Conservation (phyloP, 2,888 invertebrate genomes). For the Notodonta dromedarius region DNA sequence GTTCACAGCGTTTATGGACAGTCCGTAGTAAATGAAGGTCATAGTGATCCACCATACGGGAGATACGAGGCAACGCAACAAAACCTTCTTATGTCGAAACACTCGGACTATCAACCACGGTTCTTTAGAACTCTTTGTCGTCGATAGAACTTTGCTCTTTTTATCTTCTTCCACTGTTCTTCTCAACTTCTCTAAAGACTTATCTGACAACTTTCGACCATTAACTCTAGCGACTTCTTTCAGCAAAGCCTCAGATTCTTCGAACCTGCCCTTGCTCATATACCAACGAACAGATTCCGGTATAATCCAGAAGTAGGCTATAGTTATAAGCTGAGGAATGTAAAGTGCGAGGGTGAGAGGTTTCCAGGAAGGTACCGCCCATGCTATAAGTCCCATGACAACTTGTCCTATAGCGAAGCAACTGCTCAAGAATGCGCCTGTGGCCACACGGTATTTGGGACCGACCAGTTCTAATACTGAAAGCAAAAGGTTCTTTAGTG, state of each 20-base stretch:
- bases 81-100: slow-evolving; percentile 67
- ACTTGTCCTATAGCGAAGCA: slow-evolving; percentile 87
- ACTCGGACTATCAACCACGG: slow-evolving; percentile 51
- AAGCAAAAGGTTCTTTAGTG: slow-evolving; percentile 2
- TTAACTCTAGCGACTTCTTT: slow-evolving; percentile 83
- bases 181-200: slow-evolving; percentile 24
- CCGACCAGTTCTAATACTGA: slow-evolving; percentile 88
- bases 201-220: slow-evolving; percentile 43
- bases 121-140: slow-evolving; percentile 15
- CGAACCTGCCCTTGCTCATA: slow-evolving; percentile 83
- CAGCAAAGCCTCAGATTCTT: slow-evolving; percentile 83
- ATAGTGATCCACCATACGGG: slow-evolving; percentile 88
- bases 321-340: slow-evolving; percentile 84
- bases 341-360: slow-evolving; percentile 84
- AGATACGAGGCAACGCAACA: slow-evolving; percentile 80
- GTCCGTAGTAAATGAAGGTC: slow-evolving; percentile 88
- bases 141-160: slow-evolving; percentile 8
- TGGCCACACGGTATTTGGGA: slow-evolving; percentile 85
- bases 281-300: slow-evolving; percentile 89
- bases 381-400: slow-evolving; percentile 84
- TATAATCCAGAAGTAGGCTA: slow-evolving; percentile 85
- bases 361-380: slow-evolving; percentile 86
- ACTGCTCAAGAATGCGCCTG: slow-evolving; percentile 85
- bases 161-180: slow-evolving; percentile 36
- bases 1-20: slow-evolving; percentile 87